Base-by-base conservation (phyloP, 2,888 invertebrate species). In the Tachina fera region DNA sequence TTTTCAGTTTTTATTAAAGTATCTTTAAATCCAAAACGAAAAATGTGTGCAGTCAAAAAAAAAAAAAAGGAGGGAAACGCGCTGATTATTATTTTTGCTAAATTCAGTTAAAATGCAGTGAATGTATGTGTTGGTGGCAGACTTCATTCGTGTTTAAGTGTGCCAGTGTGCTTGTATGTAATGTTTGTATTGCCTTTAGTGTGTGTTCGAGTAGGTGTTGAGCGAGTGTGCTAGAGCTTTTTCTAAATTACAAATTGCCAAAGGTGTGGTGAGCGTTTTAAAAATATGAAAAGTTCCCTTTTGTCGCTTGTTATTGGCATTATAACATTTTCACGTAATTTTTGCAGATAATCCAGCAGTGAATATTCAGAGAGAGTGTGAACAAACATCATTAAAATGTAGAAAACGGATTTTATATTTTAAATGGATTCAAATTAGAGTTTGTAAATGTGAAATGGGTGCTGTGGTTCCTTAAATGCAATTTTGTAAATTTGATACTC, bases 251-350 rank as follows among this genome's bases (percentile, higher is more conserved):
- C 58, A 82, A 78, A 79, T 82, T 79, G 70, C 78, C 65, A 82
- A 82, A 82, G 85, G 85, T 82, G 85, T 79, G 85, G 82, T 79
- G 71, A 76, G 70, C 71, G 63, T 16, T 78, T 77, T 47, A 47
- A 75, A 75, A 71, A 77, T 74, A 61, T 81, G 56, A 51, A 81
- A 74, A 71, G 56, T 80, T 67, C 9, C 56, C 45, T 53, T 84
- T 61, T 43, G 58, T 79, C 47, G 63, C 60, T 70, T 47, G 58
- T 85, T 85, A 81, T 81, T 78, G 49, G 72, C 78, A 61, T 82
- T 82, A 71, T 71, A 82, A 60, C n/a, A 75, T 82, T 85, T 82
- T 79, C 85, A 82, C 82, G 85, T 85, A 85, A 82, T 85, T 85
- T 76, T 70, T 75, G 71, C 43, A 65, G 78, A 60, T 82, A 79